Evolutionary conservation across 2,888 invertebrate genomes (phyloP), one percentile per base, ranked within the genome.

Genomic region (Macrosiphum euphorbiae): DNA sequence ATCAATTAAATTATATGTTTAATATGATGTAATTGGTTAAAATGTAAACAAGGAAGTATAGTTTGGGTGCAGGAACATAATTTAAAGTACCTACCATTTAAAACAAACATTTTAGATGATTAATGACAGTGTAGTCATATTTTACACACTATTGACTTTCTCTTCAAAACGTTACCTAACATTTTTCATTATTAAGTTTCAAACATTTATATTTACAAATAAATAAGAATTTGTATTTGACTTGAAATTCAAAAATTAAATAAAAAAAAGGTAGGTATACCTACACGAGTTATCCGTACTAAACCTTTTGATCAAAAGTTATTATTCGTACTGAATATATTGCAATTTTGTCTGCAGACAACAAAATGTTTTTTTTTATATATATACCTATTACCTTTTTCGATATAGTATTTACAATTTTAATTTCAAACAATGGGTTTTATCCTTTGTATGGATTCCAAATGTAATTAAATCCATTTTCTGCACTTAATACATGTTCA

Each of bases 61-160:
- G 35, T 67, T n/a, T 16, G 67, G 16, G n/a, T 67, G 67, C 67
- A 35, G 35, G n/a, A 35, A 35, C n/a, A 67, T 67, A 16, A 67
- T 67, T 67, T 67, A 35, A 67, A 67, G n/a, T 67, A 67, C 44
- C 44, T 44, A 44, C 67, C 67, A 67, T 67, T 67, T 16, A 67
- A 67, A 67, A 67, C n/a, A 67, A 67, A 67, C 35, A 67, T 67
- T 67, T n/a, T 67, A 67, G n/a, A 67, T 67, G 67, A 67, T 67
- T 67, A 35, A 67, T 20, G 67, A 67, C n/a, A n/a, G n/a, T 35
- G 20, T 35, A 67, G n/a, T 67, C 16, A 67, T 67, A 67, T 67
- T 67, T 67, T 67, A 35, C 67, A 67, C 35, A 35, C 67, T 20
- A n/a, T 67, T 67, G 67, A 35, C n/a, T 35, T 67, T 35, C 67